Evolutionary conservation across 2,113 vertebrate species (phyloP), one percentile per base, ranked within the genome.

Genomic region (Corynorhinus townsendii): DNA sequence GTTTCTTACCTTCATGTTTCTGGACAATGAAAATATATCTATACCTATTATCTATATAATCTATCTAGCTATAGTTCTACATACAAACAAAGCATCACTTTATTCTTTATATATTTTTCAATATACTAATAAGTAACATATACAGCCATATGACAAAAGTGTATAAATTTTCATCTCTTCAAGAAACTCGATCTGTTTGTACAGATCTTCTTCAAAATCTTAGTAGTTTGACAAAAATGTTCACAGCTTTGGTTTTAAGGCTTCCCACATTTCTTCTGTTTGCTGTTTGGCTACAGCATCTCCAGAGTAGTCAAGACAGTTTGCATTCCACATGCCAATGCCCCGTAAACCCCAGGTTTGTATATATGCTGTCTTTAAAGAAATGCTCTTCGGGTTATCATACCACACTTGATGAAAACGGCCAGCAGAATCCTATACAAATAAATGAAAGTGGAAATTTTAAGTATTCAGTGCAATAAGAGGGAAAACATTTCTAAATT

Each of bases 261-360:
- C 99, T 76, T 99, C 97, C 99, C 99, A 99, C 99, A 99, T 99
- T 93, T 97, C 98, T 79, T 97, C 71, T 2, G 98, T 99, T 98
- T 99, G 99, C 91, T 99, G 95, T 97, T 97, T 97, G 81, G 98
- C 98, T 54, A 94, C 89, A 17, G 98, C 35, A 59, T 99, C 98
- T 64, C 89, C 80, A 1, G 98, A 98, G 97, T 99, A 99, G 98
- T 99, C 98, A 68, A 99, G 98, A 93, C 99, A 98, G 96, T 99
- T 98, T 92, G 98, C 99, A 40, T 99, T 99, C 99, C 99, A 99
- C 99, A 99, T 99, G 86, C 99, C 99, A 69, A 99, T 98, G 62
- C 99, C 99, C n/a, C 98, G 98, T 93, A 99, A 96, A 35, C 98
- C 98, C 87, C 86, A 98, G 3, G 96, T 94, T 94, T 97, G 98